Conservation (phyloP, 2,888 invertebrate genomes). For the Eumerus sabulonum region DNA sequence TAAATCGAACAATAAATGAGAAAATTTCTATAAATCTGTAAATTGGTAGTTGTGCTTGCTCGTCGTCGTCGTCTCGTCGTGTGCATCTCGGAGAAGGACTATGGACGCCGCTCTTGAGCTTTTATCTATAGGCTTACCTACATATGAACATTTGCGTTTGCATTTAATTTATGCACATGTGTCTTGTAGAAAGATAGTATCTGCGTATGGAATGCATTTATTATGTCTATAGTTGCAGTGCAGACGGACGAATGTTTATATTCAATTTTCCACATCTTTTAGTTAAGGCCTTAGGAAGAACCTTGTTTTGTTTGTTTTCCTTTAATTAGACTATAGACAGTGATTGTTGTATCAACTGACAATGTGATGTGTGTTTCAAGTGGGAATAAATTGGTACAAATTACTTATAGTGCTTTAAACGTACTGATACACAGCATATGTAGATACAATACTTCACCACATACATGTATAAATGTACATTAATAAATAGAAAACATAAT, state of each 20-base stretch:
- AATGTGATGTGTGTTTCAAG: slow-evolving; percentile 47
- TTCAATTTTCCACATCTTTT: too few species aligned
- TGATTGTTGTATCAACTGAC: slow-evolving; percentile 20
- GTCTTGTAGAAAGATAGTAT: too few species aligned
- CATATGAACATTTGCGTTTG: too few species aligned
- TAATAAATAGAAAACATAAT: slow-evolving; percentile 16
- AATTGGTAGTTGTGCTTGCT: background rate
- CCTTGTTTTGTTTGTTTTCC: slow-evolving; percentile 13
- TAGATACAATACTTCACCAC: too few species aligned
- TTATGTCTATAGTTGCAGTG: too few species aligned
- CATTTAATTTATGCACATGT: too few species aligned
- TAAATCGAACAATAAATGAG: background rate
- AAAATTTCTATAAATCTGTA: slow-evolving; percentile 1
- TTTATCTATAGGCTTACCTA: background rate
- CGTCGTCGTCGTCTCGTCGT: slow-evolving; percentile 4
- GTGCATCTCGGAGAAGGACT: slow-evolving; percentile 13
- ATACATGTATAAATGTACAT: slow-evolving; percentile 2
- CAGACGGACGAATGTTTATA: too few species aligned
- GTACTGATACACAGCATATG: too few species aligned
- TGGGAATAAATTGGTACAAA: slow-evolving; percentile 55
- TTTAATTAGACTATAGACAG: slow-evolving; percentile 12
- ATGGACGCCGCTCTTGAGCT: slow-evolving; percentile 25
- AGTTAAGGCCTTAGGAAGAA: slow-evolving; percentile 1
- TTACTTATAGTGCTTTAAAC: slow-evolving; percentile 45
- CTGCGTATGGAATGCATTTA: too few species aligned